These are phyloP conservation scores for Drosophila kokeensis DNA, from an alignment of 2,888 invertebrate species.

Conservation along the genomic window DNA sequence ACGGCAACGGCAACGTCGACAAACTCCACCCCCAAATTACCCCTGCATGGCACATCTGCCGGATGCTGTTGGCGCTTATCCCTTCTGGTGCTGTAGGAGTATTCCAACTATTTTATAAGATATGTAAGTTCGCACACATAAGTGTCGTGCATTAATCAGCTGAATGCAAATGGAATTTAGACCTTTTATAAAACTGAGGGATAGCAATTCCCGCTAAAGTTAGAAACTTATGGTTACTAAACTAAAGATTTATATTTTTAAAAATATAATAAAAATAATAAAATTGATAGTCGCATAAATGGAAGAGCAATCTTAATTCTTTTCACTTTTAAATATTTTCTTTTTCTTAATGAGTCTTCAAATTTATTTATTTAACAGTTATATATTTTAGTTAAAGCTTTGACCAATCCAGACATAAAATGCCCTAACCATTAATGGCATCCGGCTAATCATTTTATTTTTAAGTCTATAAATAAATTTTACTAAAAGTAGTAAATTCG, in stretches of 20 bases:
- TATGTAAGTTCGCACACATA: constrained; percentile 37
- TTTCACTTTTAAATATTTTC: not conserved
- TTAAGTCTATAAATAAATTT: not conserved
- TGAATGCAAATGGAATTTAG: constrained; percentile 18
- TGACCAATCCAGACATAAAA: not conserved
- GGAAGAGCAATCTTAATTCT: not conserved
- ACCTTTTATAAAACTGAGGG: not conserved
- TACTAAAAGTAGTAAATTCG: constrained; percentile 3
- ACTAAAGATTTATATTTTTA: not conserved
- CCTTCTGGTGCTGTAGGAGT: constrained; percentile 16
- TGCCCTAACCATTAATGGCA: not conserved
- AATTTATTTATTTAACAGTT: not conserved
- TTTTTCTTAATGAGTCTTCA: not conserved
- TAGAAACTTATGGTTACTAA: not conserved
- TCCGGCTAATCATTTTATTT: not conserved
- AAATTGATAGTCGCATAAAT: not conserved
- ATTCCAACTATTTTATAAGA: constrained; percentile 45
- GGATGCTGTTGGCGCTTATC: constrained; percentile 57
- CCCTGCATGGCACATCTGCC: constrained; percentile 57
- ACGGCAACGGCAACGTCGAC: constrained; percentile 8
- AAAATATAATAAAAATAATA: not conserved
- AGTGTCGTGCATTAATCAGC: constrained; percentile 23
- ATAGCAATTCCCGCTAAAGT: not conserved
- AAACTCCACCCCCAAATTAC: constrained; percentile 1
- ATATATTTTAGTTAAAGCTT: not conserved